phyloP scores from a whole-genome alignment of 2,797 vertebrate genomes.

The Gobio occitaniae region DNA sequence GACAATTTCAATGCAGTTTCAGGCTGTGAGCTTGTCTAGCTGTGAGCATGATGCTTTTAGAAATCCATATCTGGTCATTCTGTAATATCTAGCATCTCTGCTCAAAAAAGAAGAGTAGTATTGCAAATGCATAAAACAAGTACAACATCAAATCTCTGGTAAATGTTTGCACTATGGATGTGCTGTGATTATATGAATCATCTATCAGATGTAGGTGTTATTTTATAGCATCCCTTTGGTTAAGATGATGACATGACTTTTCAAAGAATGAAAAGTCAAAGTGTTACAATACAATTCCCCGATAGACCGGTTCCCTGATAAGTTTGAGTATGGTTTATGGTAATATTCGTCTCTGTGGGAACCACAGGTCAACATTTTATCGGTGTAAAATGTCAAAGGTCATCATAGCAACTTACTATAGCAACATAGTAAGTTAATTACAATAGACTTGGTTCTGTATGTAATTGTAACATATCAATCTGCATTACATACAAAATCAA shows the following conservation, averaged over 20 bases:
- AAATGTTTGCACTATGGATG: neutral
- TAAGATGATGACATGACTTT: neutral
- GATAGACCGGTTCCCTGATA: neutral
- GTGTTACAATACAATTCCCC: neutral
- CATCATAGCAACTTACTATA: neutral
- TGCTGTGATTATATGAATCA: neutral
- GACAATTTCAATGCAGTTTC: neutral
- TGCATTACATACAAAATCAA: neutral
- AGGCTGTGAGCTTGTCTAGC: too few species aligned
- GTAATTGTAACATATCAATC: neutral
- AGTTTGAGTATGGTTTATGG: neutral
- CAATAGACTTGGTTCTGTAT: neutral
- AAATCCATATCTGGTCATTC: neutral
- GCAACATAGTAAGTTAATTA: neutral
- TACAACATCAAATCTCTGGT: neutral
- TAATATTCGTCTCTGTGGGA: neutral
- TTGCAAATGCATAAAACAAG: neutral
- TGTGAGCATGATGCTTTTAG: neutral
- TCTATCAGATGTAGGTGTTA: neutral
- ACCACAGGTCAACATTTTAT: neutral
- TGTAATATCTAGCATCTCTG: neutral
- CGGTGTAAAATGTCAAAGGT: constrained; percentile 12
- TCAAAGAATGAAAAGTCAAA: neutral
- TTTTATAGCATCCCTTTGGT: neutral
- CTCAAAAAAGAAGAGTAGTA: neutral